Conservation (phyloP, 2,888 invertebrate species). For the Tenthredo amoena region DNA sequence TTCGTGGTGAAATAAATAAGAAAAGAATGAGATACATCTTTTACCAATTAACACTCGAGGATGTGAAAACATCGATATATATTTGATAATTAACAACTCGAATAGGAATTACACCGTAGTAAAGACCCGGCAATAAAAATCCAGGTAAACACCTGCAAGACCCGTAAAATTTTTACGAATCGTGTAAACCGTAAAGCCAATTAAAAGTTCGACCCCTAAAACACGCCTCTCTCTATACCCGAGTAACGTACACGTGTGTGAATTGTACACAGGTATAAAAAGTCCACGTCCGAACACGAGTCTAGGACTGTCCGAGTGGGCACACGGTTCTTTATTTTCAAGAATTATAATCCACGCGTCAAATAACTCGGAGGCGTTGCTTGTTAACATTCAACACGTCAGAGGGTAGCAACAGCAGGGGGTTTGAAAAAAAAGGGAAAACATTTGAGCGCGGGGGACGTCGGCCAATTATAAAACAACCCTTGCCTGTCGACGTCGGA, state of each 20-base stretch:
- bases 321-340: constrained; percentile 24
- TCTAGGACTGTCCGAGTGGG: constrained; percentile 19
- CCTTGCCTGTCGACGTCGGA: constrained; percentile 59
- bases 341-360: constrained; percentile 54
- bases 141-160: constrained; percentile 47
- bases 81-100: constrained; percentile 52
- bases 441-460: constrained; percentile 43
- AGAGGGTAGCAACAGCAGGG: constrained; percentile 58
- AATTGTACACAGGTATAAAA: not conserved
- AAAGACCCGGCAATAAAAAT: constrained; percentile 44
- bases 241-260: not conserved
- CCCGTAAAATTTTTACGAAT: constrained; percentile 60
- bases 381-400: constrained; percentile 59
- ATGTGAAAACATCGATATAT: constrained; percentile 51
- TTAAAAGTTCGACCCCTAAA: constrained; percentile 64
- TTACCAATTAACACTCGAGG: constrained; percentile 53
- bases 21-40: constrained; percentile 36
- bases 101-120: constrained; percentile 43
- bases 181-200: constrained; percentile 65
- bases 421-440: constrained; percentile 54
- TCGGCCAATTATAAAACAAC: constrained; percentile 63
- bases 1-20: not conserved
- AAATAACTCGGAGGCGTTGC: constrained; percentile 56
- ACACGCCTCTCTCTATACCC: constrained; percentile 57
- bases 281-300: not conserved